phyloP scores from a whole-genome alignment of 2,797 vertebrate species.

The Cetoscarus ocellatus region DNA sequence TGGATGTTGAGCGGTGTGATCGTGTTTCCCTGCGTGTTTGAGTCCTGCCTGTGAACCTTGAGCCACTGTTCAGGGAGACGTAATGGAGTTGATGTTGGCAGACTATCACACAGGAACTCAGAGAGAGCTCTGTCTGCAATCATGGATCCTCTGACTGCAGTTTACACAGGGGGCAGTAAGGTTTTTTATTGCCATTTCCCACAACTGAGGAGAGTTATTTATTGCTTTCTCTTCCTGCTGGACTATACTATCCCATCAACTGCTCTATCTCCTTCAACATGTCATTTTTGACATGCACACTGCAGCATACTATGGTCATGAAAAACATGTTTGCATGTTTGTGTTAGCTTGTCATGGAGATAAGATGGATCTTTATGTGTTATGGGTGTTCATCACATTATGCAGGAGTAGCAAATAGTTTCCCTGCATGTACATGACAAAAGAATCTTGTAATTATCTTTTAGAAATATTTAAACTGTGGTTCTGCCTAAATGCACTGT shows the following conservation, averaged over 20 bases:
- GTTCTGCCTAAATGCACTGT: no score
- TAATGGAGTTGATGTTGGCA: constrained; percentile 71
- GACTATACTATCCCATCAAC: background rate
- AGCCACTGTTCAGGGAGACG: constrained; percentile 54
- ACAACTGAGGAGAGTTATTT: background rate
- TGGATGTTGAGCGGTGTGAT: constrained; percentile 14
- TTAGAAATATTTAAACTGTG: no score
- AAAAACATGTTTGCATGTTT: no score
- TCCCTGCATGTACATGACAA: no score
- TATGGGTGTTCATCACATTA: no score
- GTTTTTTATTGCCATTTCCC: background rate
- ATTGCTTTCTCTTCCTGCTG: background rate
- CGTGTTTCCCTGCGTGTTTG: constrained; percentile 29
- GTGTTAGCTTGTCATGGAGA: no score
- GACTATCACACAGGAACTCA: constrained; percentile 43
- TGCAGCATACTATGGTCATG: no score
- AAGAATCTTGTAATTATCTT: no score
- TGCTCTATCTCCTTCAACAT: background rate
- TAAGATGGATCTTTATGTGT: no score
- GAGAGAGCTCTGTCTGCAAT: constrained; percentile 41
- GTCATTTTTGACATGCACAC: background rate
- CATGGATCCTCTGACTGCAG: constrained; percentile 36
- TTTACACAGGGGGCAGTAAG: background rate
- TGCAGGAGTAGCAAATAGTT: no score
- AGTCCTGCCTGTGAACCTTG: constrained; percentile 52